phyloP scores from a whole-genome alignment of 2,888 invertebrate genomes.

The Archips xylosteana region DNA sequence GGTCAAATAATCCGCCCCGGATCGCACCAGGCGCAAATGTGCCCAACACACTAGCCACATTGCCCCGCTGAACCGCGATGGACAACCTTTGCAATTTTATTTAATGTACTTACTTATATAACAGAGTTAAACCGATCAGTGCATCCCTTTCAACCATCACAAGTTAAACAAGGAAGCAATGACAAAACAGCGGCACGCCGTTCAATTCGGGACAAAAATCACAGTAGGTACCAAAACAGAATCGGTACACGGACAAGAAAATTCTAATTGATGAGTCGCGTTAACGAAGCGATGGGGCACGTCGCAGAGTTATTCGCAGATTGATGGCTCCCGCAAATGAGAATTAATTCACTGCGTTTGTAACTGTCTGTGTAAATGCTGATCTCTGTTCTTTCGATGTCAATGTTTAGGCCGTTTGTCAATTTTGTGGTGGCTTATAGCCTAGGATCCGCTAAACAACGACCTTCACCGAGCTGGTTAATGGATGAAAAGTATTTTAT shows the following conservation, averaged over 20 bases:
- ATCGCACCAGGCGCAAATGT: too few relatives aligned
- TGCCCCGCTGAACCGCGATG: too few relatives aligned
- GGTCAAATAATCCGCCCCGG: too few relatives aligned
- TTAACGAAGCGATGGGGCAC: slow-evolving; percentile 14
- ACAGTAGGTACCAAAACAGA: slow-evolving; percentile 9
- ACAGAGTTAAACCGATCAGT: neutral
- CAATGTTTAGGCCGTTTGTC: neutral
- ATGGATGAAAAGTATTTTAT: too few relatives aligned
- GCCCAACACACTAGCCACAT: too few relatives aligned
- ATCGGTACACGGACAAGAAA: slow-evolving; percentile 3
- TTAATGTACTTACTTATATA: too few relatives aligned
- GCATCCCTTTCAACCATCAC: neutral
- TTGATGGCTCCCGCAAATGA: slow-evolving; percentile 12
- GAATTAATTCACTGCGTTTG: slow-evolving; percentile 13
- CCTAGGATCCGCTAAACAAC: too few relatives aligned
- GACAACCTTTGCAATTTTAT: too few relatives aligned
- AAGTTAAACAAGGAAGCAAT: neutral
- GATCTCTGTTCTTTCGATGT: slow-evolving; percentile 1
- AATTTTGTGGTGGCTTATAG: slow-evolving; percentile 1
- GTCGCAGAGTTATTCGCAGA: slow-evolving; percentile 1
- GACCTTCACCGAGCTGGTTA: too few relatives aligned
- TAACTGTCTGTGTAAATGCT: slow-evolving; percentile 18
- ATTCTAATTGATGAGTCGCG: slow-evolving; percentile 23
- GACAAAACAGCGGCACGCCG: neutral
- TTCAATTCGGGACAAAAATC: neutral